Evolutionary conservation across 2,797 vertebrate species (phyloP).

Genomic region (Hemitrygon akajei): DNA sequence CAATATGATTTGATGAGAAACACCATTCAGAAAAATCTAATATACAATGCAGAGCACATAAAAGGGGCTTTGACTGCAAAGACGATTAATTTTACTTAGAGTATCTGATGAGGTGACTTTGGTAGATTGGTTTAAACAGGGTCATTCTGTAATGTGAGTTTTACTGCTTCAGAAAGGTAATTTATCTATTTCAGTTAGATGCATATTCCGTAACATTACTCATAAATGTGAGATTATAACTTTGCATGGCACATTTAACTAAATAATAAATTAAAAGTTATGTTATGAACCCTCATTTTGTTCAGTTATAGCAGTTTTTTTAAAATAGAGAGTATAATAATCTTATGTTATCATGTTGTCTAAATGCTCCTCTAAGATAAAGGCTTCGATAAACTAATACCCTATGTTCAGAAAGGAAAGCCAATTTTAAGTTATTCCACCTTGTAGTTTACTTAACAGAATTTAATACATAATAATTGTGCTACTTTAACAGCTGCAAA

Average conservation of each 20-base stretch:
- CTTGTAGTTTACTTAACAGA: background rate
- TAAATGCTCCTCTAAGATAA: background rate
- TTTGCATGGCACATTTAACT: background rate
- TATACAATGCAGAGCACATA: background rate
- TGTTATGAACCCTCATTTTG: background rate
- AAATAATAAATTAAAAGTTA: slow-evolving; percentile 2
- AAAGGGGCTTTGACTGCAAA: background rate
- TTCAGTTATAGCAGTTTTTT: background rate
- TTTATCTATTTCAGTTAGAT: background rate
- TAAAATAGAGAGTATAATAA: background rate
- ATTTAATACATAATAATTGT: background rate
- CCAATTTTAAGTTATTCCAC: background rate
- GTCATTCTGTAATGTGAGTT: slow-evolving; percentile 25
- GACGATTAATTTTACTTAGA: slow-evolving; percentile 2
- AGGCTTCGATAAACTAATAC: background rate
- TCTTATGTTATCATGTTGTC: background rate
- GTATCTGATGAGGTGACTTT: background rate
- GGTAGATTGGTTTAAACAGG: slow-evolving; percentile 6
- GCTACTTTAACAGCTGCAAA: no score
- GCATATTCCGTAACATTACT: background rate
- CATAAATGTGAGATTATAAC: background rate
- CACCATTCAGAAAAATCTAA: slow-evolving; percentile 11
- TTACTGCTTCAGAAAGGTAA: slow-evolving; percentile 2
- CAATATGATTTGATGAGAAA: slow-evolving; percentile 4
- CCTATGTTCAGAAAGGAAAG: background rate